A percentile compares a stretch with the other conserved stretches of the same genome.
phyloP scores from a whole-genome alignment of 2,797 vertebrate genomes.

The Monodelphis domestica region DNA sequence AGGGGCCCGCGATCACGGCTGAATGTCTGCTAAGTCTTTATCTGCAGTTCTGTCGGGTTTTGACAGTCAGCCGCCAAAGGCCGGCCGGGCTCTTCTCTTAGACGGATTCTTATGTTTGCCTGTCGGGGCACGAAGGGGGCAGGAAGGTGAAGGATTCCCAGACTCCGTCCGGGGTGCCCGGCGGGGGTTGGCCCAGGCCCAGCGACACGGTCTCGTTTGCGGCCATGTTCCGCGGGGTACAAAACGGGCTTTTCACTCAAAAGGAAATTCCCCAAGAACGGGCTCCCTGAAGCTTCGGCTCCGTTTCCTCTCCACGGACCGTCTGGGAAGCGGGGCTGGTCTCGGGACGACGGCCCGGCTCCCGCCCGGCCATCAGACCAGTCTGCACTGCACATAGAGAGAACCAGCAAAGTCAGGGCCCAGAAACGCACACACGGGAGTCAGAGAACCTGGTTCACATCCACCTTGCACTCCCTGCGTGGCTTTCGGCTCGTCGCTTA shows the following conservation, averaged over 20 bases:
- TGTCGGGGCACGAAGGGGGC: neutral
- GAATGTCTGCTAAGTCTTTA: conserved; percentile 61
- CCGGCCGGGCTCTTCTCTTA: neutral
- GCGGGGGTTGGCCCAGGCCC: too few species aligned
- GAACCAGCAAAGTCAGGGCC: neutral
- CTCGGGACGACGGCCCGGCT: neutral
- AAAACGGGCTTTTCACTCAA: neutral
- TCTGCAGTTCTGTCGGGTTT: conserved; percentile 26
- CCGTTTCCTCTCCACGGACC: neutral
- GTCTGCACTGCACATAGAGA: neutral
- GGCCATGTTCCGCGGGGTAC: neutral
- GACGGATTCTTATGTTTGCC: neutral
- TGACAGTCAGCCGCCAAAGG: conserved; percentile 38
- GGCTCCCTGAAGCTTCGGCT: neutral
- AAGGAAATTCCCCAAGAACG: neutral
- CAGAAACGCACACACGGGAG: too few species aligned
- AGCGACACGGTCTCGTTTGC: too few species aligned
- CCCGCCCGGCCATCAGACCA: neutral
- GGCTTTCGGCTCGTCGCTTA: neutral
- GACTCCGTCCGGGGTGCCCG: too few species aligned
- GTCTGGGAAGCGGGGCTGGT: neutral
- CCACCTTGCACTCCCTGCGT: neutral
- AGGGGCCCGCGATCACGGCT: too few species aligned
- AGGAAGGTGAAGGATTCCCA: neutral
- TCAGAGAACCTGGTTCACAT: neutral